These are phyloP conservation scores for Philhelius pedissequus DNA, from an alignment of 2,888 invertebrate genomes.

Conservation along the genomic window DNA sequence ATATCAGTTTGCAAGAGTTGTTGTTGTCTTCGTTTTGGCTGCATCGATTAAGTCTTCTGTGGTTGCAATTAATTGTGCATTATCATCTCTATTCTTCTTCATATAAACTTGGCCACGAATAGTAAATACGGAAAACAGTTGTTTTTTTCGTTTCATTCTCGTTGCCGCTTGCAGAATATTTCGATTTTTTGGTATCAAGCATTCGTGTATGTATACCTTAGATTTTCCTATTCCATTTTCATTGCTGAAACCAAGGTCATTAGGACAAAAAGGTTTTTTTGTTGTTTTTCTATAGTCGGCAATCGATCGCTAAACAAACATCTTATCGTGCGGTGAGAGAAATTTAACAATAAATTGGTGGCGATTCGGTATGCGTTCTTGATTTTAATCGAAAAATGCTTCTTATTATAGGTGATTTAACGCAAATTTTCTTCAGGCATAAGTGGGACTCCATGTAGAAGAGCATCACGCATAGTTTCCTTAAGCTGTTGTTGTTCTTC, in stretches of 20 bases:
- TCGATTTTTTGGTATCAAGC: neutral
- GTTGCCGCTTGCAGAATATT: neutral
- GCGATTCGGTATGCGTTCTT: neutral
- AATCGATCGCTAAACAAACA: neutral
- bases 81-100: constrained; percentile 2
- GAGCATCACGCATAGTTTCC: neutral
- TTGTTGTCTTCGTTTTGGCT: too few species aligned
- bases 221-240: too few species aligned
- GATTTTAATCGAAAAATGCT: neutral
- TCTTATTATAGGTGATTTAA: neutral
- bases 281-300: neutral
- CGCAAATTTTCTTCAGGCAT: neutral
- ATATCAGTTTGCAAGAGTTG: too few species aligned
- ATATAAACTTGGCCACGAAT: neutral
- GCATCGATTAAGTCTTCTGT: neutral
- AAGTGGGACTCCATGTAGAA: neutral
- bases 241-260: too few species aligned
- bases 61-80: constrained; percentile 2
- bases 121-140: too few species aligned
- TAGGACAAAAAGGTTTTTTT: neutral
- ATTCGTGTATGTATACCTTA: neutral
- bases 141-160: neutral
- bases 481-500: neutral
- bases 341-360: neutral
- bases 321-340: neutral